Evolutionary conservation across 1,140 invertebrate genomes (phyloP).

Genomic region (Trichonephila clavata): DNA sequence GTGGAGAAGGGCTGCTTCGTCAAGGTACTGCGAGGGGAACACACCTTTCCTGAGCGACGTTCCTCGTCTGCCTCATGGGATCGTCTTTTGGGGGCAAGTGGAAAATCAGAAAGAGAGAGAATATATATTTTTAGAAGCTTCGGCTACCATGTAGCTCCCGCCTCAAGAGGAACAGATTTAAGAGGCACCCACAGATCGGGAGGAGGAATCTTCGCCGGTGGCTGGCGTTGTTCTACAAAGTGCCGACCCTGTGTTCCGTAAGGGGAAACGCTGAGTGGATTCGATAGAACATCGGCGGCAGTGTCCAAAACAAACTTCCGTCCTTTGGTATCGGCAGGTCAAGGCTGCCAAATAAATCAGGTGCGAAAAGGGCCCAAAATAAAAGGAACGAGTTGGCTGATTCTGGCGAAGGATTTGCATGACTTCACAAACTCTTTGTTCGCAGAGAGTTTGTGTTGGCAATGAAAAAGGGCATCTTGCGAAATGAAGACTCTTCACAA

Average conservation of each 20-base stretch:
- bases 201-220: not conserved
- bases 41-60: not conserved
- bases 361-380: not conserved
- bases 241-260: conserved; percentile 39
- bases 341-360: conserved; percentile 15
- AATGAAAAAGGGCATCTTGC: not conserved
- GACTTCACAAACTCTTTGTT: not conserved
- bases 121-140: conserved; percentile 46
- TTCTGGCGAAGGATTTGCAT: not conserved
- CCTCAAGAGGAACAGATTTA: conserved; percentile 46
- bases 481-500: too few species aligned
- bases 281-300: not conserved
- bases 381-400: not conserved
- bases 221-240: conserved; percentile 42
- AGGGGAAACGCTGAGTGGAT: conserved; percentile 13
- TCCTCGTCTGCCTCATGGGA: not conserved
- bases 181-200: conserved; percentile 10
- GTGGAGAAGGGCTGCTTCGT: not conserved
- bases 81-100: conserved; percentile 50
- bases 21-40: not conserved
- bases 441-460: not conserved
- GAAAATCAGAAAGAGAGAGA: conserved; percentile 10
- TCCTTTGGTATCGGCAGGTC: not conserved
- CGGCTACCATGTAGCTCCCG: conserved; percentile 51
- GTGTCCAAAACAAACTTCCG: conserved; percentile 46